These are phyloP conservation scores for Cynaeus angustus DNA, from an alignment of 2,888 invertebrate genomes.

Conservation along the genomic window DNA sequence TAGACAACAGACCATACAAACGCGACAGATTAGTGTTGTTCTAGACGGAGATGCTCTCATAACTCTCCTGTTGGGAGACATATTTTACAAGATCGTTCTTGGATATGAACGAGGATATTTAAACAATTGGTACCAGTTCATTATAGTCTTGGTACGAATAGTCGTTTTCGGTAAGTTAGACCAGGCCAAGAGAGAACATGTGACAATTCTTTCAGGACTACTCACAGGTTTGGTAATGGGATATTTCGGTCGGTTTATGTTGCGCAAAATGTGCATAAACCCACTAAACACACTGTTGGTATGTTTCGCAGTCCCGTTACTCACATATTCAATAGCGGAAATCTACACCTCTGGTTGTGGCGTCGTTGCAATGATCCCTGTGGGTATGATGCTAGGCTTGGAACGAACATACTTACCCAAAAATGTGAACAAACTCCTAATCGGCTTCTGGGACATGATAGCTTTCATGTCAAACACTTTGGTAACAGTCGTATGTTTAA, in stretches of 20 bases:
- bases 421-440: neutral
- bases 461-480: neutral
- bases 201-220: neutral
- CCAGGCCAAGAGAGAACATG: neutral
- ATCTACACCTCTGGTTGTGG: neutral
- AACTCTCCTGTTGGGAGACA: neutral
- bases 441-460: slow-evolving; percentile 12
- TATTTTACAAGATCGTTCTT: neutral
- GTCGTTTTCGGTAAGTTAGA: neutral
- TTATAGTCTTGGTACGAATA: neutral
- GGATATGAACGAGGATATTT: neutral
- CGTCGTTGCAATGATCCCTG: neutral
- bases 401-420: slow-evolving; percentile 14
- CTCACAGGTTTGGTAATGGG: neutral
- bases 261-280: neutral
- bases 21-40: neutral
- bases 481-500: neutral
- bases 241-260: neutral
- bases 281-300: neutral
- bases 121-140: slow-evolving; percentile 10
- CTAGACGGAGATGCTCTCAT: slow-evolving; percentile 20
- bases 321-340: neutral
- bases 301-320: neutral
- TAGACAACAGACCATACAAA: slow-evolving; percentile 8
- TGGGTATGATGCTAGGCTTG: slow-evolving; percentile 15